Evolutionary conservation across 2,113 vertebrate species (phyloP), one percentile per base, ranked within the genome.

Genomic region (Nycticebus coucang): DNA sequence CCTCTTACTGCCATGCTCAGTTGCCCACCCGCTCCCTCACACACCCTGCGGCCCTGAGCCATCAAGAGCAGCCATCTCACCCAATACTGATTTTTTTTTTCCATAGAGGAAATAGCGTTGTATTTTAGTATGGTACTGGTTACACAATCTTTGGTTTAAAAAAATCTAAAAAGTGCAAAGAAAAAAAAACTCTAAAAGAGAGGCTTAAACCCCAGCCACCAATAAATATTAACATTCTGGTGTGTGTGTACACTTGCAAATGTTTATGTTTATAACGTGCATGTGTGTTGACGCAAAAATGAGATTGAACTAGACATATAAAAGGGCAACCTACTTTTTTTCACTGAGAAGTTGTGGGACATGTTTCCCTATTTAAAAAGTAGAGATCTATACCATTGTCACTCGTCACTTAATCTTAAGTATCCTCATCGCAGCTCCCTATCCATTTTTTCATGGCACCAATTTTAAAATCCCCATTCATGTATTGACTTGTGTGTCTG

Each of bases 61-160:
- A 69, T 72, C 60, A 19, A 77, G 35, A 79, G 30, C 57, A 7
- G 5, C 33, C 14, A 19, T 87, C 21, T 7, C 53, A 77, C n/a
- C 55, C 26, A 37, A 8, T 3, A 74, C 62, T 9, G 22, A 12
- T 22, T 75, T 57, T 79, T 89, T 75, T 41, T 41, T 41, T 41
- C 37, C 37, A 78, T 57, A 14, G 37, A 66, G 22, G 21, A 86
- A 80, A 64, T 69, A 79, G 28, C 30, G 97, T 82, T 89, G 0
- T n/a, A 33, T 82, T 78, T 68, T 55, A 26, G 37, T 78, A 10
- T 78, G n/a, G 57, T 69, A 37, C 55, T 26, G 45, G 2, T 88
- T 62, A 59, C 33, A 77, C 59, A 74, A 50, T 87, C 72, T 96
- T 95, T 13, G 14, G 30, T 83, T 94, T 72, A 91, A 95, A 92